These are phyloP conservation scores for Hydrolagus colliei DNA, from an alignment of 2,797 vertebrate genomes.

Conservation along the genomic window DNA sequence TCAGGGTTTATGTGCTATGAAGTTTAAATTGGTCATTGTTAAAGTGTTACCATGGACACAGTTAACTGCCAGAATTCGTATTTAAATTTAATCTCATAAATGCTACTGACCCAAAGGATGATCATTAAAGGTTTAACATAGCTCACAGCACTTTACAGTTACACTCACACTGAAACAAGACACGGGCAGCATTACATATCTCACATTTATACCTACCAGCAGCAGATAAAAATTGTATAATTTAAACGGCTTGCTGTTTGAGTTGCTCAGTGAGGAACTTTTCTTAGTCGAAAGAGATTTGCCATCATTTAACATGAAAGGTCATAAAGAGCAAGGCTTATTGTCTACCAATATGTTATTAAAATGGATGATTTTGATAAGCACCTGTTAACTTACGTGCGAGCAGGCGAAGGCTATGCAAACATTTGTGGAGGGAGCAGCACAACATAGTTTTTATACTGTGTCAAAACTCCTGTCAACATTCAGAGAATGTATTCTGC, in stretches of 20 bases:
- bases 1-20: conserved; percentile 5
- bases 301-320: background rate
- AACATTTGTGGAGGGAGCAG: background rate
- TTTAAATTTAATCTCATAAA: conserved; percentile 28
- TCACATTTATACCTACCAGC: background rate
- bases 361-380: conserved; percentile 8
- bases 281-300: conserved; percentile 9
- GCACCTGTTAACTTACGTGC: background rate
- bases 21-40: conserved; percentile 8
- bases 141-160: background rate
- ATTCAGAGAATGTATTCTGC: background rate
- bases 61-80: background rate
- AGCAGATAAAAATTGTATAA: background rate
- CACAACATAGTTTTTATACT: background rate
- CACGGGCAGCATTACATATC: background rate
- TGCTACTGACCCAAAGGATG: conserved; percentile 10
- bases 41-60: conserved; percentile 17
- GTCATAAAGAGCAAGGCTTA: background rate
- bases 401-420: background rate
- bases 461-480: background rate
- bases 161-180: background rate
- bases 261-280: background rate
- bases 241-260: background rate
- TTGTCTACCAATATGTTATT: background rate
- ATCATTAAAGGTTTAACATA: background rate